These are phyloP conservation scores for Falco punctatus DNA, from an alignment of 2,113 vertebrate genomes.

Conservation along the genomic window DNA sequence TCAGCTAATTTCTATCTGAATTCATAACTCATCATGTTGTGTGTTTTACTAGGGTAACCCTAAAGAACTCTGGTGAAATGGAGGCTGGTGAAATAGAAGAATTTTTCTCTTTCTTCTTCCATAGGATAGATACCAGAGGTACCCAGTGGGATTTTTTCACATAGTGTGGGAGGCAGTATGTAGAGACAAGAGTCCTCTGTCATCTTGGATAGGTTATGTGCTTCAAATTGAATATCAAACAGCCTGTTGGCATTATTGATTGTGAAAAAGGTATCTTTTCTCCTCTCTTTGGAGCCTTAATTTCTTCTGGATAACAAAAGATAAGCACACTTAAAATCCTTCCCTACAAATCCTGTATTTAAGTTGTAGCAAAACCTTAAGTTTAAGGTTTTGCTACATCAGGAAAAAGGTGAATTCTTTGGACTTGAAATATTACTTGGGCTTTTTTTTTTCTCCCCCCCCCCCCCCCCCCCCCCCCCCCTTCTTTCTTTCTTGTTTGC, in stretches of 20 bases:
- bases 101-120: background rate
- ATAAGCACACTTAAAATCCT: background rate
- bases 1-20: conserved; percentile 26
- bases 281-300: background rate
- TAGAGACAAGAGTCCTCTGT: background rate
- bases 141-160: background rate
- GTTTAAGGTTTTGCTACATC: background rate
- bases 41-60: background rate
- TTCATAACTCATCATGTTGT: background rate
- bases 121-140: background rate
- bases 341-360: background rate
- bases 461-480: accelerated
- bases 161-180: background rate
- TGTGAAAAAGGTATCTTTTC: background rate
- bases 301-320: background rate
- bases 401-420: background rate
- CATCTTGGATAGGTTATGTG: background rate
- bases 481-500: background rate
- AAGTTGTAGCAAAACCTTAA: background rate
- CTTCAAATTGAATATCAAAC: conserved; percentile 6
- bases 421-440: background rate
- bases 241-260: background rate
- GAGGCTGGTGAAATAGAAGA: background rate
- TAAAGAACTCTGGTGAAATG: background rate
- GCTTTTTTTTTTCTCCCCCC: too few species aligned